A percentile compares a stretch with the other conserved stretches of the same genome.
Evolutionary conservation across 2,888 invertebrate genomes (phyloP).

Genomic region (Lagria hirta): DNA sequence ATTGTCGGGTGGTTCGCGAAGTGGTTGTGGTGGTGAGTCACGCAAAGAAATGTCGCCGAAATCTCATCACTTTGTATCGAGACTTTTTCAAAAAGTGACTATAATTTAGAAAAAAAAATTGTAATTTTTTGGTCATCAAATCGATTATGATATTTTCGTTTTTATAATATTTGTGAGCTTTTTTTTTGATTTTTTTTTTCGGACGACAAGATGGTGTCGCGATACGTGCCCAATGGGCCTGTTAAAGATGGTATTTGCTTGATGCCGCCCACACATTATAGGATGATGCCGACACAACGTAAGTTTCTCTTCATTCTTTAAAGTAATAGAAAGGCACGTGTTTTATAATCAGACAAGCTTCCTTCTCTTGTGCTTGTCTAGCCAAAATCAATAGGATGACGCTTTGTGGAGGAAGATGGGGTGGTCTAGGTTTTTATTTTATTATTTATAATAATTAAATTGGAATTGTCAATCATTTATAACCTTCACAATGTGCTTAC

Average conservation of each 20-base stretch:
- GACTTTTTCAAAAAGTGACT: too few relatives aligned
- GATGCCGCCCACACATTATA: slow-evolving; percentile 49
- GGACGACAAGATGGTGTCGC: slow-evolving; percentile 48
- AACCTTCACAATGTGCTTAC: too few relatives aligned
- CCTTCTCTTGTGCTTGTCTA: slow-evolving; percentile 2
- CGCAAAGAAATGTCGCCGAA: slow-evolving; percentile 16
- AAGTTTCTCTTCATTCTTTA: slow-evolving; percentile 35
- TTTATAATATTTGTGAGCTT: not conserved
- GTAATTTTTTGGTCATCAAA: too few relatives aligned
- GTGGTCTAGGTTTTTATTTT: too few relatives aligned
- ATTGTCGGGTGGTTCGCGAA: slow-evolving; percentile 17
- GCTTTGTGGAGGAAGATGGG: too few relatives aligned
- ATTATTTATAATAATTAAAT: too few relatives aligned
- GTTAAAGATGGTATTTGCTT: slow-evolving; percentile 53
- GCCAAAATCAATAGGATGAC: slow-evolving; percentile 19
- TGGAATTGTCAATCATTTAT: too few relatives aligned
- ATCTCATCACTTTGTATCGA: slow-evolving; percentile 5
- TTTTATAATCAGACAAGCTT: slow-evolving; percentile 13
- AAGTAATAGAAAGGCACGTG: slow-evolving; percentile 13
- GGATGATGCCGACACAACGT: slow-evolving; percentile 49
- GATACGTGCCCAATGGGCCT: slow-evolving; percentile 51
- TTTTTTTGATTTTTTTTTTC: slow-evolving; percentile 15
- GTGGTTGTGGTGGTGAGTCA: slow-evolving; percentile 23
- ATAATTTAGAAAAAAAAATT: too few relatives aligned
- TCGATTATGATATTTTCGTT: too few relatives aligned